Evolutionary conservation across 2,888 invertebrate genomes (phyloP).

Genomic region (Drosophila ezoana): DNA sequence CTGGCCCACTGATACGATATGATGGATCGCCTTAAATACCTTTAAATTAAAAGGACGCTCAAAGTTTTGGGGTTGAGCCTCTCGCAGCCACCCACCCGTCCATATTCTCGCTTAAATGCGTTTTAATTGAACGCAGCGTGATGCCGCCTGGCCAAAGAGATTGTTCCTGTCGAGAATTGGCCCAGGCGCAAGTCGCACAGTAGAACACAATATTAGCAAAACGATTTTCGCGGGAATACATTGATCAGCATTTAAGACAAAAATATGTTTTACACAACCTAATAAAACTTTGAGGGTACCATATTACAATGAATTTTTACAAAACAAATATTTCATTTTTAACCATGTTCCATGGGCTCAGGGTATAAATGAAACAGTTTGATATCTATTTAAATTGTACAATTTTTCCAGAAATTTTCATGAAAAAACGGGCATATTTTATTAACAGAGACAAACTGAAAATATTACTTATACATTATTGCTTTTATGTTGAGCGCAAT

Average conservation of each 20-base stretch:
- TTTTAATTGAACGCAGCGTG: constrained; percentile 80
- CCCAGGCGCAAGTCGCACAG: not conserved
- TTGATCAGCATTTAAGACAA: not conserved
- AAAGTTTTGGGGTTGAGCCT: constrained; percentile 42
- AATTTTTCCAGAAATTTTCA: too few species aligned
- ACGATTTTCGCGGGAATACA: not conserved
- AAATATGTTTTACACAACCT: too few species aligned
- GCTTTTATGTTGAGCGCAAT: too few species aligned
- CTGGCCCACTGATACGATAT: constrained; percentile 71
- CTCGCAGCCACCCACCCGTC: not conserved
- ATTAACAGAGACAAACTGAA: too few species aligned
- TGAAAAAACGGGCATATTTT: too few species aligned
- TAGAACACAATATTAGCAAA: not conserved
- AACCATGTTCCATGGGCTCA: too few species aligned
- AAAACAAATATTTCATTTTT: too few species aligned
- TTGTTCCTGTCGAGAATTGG: constrained; percentile 9
- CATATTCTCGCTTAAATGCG: constrained; percentile 69
- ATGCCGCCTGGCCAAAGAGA: constrained; percentile 21
- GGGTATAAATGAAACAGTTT: too few species aligned
- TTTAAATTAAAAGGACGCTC: constrained; percentile 83
- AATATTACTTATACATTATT: too few species aligned
- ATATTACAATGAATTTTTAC: too few species aligned
- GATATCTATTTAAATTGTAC: too few species aligned
- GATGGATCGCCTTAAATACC: constrained; percentile 84
- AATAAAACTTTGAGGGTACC: too few species aligned